These are phyloP conservation scores for Zygogramma bicolorata DNA, from an alignment of 2,888 invertebrate species.

Conservation along the genomic window DNA sequence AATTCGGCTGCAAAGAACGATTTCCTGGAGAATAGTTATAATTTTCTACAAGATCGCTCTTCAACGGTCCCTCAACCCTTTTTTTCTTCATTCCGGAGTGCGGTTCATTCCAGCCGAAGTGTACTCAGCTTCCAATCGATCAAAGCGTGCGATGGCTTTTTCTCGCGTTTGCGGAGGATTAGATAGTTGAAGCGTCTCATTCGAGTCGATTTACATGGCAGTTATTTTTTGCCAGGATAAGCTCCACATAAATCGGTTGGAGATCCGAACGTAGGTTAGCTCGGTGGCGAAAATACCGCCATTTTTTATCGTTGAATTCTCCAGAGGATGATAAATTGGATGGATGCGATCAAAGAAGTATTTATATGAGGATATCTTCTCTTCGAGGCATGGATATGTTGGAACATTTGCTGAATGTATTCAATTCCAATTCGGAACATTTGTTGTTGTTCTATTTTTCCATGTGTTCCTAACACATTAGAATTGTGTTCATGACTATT, in stretches of 20 bases:
- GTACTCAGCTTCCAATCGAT: not conserved
- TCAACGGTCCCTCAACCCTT: too few species aligned
- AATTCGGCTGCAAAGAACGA: too few species aligned
- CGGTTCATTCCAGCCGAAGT: not conserved
- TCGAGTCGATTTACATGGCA: not conserved
- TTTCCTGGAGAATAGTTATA: too few species aligned
- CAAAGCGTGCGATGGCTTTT: not conserved
- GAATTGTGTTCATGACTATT: too few species aligned
- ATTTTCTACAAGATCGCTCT: too few species aligned
- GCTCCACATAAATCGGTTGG: not conserved
- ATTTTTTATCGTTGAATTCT: not conserved
- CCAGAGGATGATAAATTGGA: not conserved
- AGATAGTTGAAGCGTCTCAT: not conserved
- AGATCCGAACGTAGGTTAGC: not conserved
- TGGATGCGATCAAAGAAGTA: not conserved
- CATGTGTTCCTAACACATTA: too few species aligned
- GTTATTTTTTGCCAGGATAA: not conserved
- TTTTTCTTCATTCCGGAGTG: not conserved
- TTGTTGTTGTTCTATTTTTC: too few species aligned
- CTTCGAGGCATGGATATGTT: not conserved
- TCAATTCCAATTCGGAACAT: not conserved
- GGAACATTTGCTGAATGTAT: not conserved
- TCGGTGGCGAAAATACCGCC: not conserved
- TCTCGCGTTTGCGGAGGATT: not conserved
- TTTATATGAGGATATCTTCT: not conserved